Evolutionary conservation across 1,140 invertebrate genomes (phyloP).

Genomic region (Leptopilina clavipes): DNA sequence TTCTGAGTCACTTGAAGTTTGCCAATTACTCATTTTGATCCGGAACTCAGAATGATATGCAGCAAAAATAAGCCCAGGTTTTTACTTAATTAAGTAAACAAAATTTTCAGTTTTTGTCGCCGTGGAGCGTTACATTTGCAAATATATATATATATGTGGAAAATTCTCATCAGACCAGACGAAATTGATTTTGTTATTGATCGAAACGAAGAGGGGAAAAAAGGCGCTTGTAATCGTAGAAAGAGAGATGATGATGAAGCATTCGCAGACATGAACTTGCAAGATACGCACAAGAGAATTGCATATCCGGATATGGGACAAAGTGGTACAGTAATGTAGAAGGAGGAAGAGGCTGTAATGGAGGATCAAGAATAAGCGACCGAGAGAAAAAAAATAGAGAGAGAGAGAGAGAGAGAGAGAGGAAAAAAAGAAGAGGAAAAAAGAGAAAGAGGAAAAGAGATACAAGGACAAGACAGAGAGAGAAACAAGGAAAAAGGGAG

Average conservation of each 20-base stretch:
- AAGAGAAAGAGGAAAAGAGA: constrained; percentile 30
- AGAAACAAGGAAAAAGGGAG: constrained; percentile 40
- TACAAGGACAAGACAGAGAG: constrained; percentile 38
- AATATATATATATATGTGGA: no score
- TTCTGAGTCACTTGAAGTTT: no score
- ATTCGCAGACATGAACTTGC: neutral
- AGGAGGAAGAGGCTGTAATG: constrained; percentile 38
- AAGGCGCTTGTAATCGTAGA: constrained; percentile 34
- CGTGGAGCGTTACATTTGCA: no score
- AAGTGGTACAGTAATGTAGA: constrained; percentile 27
- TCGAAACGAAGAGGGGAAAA: no score
- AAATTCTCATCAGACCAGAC: no score
- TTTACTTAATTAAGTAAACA: no score
- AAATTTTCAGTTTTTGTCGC: no score
- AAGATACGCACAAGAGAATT: neutral
- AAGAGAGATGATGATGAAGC: constrained; percentile 44
- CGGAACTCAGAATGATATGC: no score
- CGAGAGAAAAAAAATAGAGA: no score
- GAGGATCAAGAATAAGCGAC: constrained; percentile 29
- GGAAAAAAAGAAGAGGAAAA: constrained; percentile 28
- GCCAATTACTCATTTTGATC: no score
- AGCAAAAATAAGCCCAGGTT: no score
- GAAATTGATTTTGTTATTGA: no score
- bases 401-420: constrained; percentile 52
- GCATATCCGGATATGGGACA: constrained; percentile 26